Evolutionary conservation across 2,888 invertebrate genomes (phyloP), one percentile per base, ranked within the genome.

Genomic region (Dendrolimus houi): DNA sequence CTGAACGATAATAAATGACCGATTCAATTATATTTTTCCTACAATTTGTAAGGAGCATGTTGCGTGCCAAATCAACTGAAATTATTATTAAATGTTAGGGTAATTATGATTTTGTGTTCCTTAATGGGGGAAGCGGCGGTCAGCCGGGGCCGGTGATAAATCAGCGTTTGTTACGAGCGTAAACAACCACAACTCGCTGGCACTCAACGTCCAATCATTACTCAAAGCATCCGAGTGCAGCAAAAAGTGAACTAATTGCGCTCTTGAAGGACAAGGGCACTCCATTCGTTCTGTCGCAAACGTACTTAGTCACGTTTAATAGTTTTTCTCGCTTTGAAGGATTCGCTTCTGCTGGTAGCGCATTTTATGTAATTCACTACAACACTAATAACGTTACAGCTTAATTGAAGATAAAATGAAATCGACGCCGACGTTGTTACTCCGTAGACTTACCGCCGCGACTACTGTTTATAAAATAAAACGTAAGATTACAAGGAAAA

Each of bases 241-340:
- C 85, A 88, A 88, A 89, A 88, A 88, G 79, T 76, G 74, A 69
- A 81, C 89, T 89, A 89, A 89, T 88, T 87, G 87, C 85, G 76
- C 78, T 80, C 84, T 85, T 82, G 82, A 87, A 85, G 84, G 85
- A 87, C 87, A 84, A 85, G 85, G 82, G 81, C 81, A 81, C 81
- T 85, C 77, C 68, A 68, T 66, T 71, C 71, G 68, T 73, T 78
- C 83, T 80, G 82, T 85, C 80, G 77, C 80, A 79, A 83, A 81
- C 76, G 75, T 85, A 87, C 87, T 89, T 86, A 84, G 84, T 83
- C 86, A 87, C 88, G 85, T 88, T 83, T 80, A 80, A 79, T 81
- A 81, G 81, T 85, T 85, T 85, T 87, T 83, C 80, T 77, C 70
- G 74, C 74, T 74, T 70, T 69, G 64, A 67, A 75, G 66, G 74